Evolutionary conservation across 2,113 vertebrate genomes (phyloP).

Genomic region (Brienomyrus longianalis): DNA sequence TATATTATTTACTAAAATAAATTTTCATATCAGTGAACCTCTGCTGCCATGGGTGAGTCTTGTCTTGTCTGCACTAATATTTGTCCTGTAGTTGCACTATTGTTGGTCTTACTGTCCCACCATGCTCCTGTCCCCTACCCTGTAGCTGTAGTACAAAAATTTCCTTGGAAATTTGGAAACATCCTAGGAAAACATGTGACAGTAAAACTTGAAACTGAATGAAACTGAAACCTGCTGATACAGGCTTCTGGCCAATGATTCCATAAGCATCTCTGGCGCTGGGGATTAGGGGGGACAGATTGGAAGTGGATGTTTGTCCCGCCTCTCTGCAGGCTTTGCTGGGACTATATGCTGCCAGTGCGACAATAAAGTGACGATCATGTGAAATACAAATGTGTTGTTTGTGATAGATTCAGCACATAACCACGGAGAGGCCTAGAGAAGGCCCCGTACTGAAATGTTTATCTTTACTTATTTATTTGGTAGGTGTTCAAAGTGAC

Average conservation of each 20-base stretch:
- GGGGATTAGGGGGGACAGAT: neutral
- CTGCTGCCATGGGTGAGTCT: neutral
- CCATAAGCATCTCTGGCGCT: neutral
- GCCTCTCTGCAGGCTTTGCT: neutral
- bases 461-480: neutral
- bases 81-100: neutral
- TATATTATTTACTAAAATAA: neutral
- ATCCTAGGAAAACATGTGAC: neutral
- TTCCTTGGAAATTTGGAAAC: neutral
- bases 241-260: neutral
- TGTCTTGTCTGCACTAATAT: neutral
- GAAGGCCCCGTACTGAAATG: neutral
- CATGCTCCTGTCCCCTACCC: neutral
- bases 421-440: neutral
- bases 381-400: neutral
- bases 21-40: neutral
- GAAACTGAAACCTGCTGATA: neutral
- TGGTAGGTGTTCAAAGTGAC: neutral
- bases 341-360: neutral
- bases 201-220: neutral
- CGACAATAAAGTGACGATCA: neutral
- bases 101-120: neutral
- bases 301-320: neutral
- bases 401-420: neutral
- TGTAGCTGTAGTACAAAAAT: neutral